Evolutionary conservation across 2,888 invertebrate genomes (phyloP).

Genomic region (Reticulitermes lucifugus): DNA sequence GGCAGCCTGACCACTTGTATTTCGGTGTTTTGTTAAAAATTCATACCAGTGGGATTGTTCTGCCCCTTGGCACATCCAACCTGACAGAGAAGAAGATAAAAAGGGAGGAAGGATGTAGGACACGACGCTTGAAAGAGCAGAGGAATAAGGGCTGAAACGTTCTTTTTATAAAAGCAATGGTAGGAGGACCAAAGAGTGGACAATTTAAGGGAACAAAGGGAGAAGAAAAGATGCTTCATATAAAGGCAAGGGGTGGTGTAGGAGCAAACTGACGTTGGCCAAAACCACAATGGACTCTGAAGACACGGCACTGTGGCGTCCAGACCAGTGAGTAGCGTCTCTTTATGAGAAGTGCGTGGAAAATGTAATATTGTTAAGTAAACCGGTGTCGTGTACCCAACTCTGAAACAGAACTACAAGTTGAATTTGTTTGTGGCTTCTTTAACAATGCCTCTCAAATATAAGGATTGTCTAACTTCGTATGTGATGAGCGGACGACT

Average conservation of each 20-base stretch:
- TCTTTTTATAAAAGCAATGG: background rate
- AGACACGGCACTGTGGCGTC: background rate
- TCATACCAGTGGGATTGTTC: background rate
- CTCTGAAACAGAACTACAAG: too few relatives aligned
- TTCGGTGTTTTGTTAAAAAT: conserved; percentile 16
- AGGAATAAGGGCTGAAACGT: background rate
- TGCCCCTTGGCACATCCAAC: background rate
- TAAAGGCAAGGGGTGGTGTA: background rate
- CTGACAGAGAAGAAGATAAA: background rate
- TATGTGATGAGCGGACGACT: too few relatives aligned
- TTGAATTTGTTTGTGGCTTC: too few relatives aligned
- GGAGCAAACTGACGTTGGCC: background rate
- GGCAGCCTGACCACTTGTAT: background rate
- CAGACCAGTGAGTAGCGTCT: too few relatives aligned
- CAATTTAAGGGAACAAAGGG: background rate
- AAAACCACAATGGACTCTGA: background rate
- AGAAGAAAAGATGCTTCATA: background rate
- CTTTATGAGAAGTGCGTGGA: too few relatives aligned
- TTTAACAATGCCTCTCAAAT: too few relatives aligned
- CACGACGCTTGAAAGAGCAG: background rate
- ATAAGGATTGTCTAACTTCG: too few relatives aligned
- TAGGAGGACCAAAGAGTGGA: background rate
- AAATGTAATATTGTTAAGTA: too few relatives aligned
- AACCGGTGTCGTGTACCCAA: too few relatives aligned
- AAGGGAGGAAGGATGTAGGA: background rate